Evolutionary conservation across 2,888 invertebrate genomes (phyloP).

Genomic region (Ptilodon capucinus): DNA sequence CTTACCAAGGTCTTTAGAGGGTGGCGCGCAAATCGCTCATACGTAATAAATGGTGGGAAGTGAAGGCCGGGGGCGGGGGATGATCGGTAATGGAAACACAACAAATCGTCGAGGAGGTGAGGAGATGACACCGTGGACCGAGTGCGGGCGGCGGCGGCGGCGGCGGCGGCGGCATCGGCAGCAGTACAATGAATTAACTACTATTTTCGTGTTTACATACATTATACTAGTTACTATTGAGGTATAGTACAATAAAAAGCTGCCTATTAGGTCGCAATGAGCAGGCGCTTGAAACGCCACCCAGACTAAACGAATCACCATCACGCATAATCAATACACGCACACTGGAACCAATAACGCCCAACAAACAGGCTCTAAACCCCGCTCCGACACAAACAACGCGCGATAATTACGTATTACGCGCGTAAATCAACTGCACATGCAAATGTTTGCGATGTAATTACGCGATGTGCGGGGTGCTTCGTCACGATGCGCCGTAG

Average conservation of each 20-base stretch:
- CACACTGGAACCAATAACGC: neutral
- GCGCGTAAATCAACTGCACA: slow-evolving; percentile 1
- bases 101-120: neutral
- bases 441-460: neutral
- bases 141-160: neutral
- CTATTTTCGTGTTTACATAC: no score
- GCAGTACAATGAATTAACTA: no score
- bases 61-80: neutral
- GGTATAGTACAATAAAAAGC: no score
- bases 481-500: neutral
- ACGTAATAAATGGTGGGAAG: neutral
- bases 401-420: neutral
- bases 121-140: neutral
- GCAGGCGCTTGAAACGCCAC: neutral
- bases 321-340: neutral
- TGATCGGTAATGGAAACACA: neutral
- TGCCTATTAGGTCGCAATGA: neutral
- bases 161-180: no score
- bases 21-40: neutral
- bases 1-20: neutral
- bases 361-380: neutral
- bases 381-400: neutral
- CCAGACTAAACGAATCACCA: neutral
- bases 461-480: neutral
- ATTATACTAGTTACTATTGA: no score